Conservation (phyloP, 2,888 invertebrate genomes). For the Dynastes tityus region DNA sequence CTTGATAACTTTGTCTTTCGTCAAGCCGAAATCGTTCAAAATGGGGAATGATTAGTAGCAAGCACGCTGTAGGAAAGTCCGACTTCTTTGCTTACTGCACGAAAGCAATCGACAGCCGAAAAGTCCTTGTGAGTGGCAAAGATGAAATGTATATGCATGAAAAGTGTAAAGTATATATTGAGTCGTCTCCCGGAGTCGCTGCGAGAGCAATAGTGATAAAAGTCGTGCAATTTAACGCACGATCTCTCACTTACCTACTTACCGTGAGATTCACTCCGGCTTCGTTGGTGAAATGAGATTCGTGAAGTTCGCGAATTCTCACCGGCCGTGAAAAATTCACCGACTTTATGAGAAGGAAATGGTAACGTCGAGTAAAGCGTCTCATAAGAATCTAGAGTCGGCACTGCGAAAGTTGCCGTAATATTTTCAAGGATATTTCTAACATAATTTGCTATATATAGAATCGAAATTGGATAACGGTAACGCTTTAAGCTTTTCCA, state of each 20-base stretch:
- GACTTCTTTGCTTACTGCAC: not conserved
- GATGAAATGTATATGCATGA: constrained; percentile 22
- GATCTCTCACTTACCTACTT: constrained; percentile 28
- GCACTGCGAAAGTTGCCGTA: not conserved
- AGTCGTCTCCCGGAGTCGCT: constrained; percentile 6
- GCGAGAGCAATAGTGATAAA: constrained; percentile 29
- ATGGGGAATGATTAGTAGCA: constrained; percentile 19
- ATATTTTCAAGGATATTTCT: not conserved
- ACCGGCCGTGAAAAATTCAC: constrained; percentile 9
- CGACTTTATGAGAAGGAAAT: not conserved
- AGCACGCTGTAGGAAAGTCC: not conserved
- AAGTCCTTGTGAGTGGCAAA: constrained; percentile 48
- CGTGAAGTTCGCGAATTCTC: not conserved
- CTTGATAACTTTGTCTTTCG: constrained; percentile 22
- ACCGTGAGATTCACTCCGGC: constrained; percentile 4
- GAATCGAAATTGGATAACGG: not conserved
- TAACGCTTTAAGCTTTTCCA: not conserved
- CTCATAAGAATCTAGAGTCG: not conserved
- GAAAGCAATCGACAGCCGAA: constrained; percentile 47
- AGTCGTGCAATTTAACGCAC: constrained; percentile 44
- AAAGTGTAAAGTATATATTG: not conserved
- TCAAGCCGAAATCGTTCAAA: constrained; percentile 36
- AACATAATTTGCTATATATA: not conserved
- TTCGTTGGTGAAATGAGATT: constrained; percentile 19
- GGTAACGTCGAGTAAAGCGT: not conserved